phyloP scores from a whole-genome alignment of 1,140 invertebrate genomes.

The Leucophenga varia region DNA sequence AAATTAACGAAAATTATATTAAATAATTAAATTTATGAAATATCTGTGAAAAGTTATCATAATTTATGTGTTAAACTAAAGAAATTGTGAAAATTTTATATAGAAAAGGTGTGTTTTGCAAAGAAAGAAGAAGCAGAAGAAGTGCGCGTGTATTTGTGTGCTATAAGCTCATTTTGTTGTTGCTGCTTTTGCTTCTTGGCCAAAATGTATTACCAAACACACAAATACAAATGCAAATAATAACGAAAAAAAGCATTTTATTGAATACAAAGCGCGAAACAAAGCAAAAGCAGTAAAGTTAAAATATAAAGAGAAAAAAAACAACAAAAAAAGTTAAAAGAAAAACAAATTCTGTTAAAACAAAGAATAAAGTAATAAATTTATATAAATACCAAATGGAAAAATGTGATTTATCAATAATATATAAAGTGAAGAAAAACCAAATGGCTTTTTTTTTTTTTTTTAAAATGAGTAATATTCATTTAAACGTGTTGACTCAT shows the following conservation, averaged over 20 bases:
- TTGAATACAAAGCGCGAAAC: slow-evolving; percentile 20
- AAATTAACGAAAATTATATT: slow-evolving; percentile 2
- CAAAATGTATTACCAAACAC: slow-evolving; percentile 44
- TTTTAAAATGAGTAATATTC: too few relatives aligned
- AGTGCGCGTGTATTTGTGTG: not conserved
- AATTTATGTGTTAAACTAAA: slow-evolving; percentile 13
- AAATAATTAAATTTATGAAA: slow-evolving; percentile 1
- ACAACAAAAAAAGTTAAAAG: slow-evolving; percentile 6
- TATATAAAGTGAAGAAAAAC: too few relatives aligned
- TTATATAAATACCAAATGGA: too few relatives aligned
- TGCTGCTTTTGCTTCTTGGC: slow-evolving; percentile 18
- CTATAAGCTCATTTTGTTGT: slow-evolving; percentile 48
- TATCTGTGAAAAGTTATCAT: not conserved
- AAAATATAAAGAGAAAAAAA: too few relatives aligned
- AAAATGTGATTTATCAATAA: too few relatives aligned
- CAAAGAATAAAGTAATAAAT: too few relatives aligned
- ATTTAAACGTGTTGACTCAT: too few relatives aligned
- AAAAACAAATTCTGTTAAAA: slow-evolving; percentile 3
- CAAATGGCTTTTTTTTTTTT: too few relatives aligned
- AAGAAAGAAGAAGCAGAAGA: slow-evolving; percentile 1
- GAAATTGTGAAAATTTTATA: slow-evolving; percentile 5
- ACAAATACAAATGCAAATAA: slow-evolving; percentile 22
- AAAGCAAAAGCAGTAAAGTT: slow-evolving; percentile 20
- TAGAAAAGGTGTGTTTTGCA: not conserved
- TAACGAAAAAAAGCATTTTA: too few relatives aligned